Evolutionary conservation across 2,113 vertebrate genomes (phyloP).

Genomic region (Nibea coibor): DNA sequence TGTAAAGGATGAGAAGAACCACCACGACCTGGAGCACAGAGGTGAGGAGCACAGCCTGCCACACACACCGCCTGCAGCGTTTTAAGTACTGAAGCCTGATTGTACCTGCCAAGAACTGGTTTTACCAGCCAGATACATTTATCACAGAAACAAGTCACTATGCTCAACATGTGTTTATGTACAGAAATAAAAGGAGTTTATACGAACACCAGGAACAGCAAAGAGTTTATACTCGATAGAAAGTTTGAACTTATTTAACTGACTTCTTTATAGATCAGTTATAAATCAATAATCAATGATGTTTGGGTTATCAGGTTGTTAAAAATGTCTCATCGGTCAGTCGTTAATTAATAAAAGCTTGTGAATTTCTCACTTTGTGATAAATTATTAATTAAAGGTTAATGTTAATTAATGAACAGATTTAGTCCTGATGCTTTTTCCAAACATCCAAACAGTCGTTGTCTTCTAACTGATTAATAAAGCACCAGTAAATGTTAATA

Average conservation of each 20-base stretch:
- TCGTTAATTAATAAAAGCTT: too few relatives aligned
- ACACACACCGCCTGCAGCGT: slow-evolving; percentile 12
- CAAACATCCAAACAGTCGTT: too few relatives aligned
- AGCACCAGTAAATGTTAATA: background rate
- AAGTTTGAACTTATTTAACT: too few relatives aligned
- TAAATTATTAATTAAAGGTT: too few relatives aligned
- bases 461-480: background rate
- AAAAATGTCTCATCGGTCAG: too few relatives aligned
- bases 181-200: background rate
- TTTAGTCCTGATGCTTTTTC: too few relatives aligned
- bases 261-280: too few relatives aligned
- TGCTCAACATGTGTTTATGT: slow-evolving; percentile 8
- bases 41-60: slow-evolving; percentile 83
- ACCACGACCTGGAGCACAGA: slow-evolving; percentile 96
- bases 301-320: background rate
- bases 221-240: background rate
- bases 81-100: background rate
- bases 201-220: slow-evolving; percentile 3
- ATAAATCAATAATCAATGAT: too few relatives aligned
- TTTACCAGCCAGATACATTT: slow-evolving; percentile 21
- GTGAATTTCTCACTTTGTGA: too few relatives aligned
- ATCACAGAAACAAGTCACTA: background rate
- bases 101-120: slow-evolving; percentile 30
- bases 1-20: slow-evolving; percentile 97
- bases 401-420: background rate